A percentile compares a stretch with the other conserved stretches of the same genome.
phyloP scores from a whole-genome alignment of 2,888 invertebrate species.

The Cecidostiba fungosa region DNA sequence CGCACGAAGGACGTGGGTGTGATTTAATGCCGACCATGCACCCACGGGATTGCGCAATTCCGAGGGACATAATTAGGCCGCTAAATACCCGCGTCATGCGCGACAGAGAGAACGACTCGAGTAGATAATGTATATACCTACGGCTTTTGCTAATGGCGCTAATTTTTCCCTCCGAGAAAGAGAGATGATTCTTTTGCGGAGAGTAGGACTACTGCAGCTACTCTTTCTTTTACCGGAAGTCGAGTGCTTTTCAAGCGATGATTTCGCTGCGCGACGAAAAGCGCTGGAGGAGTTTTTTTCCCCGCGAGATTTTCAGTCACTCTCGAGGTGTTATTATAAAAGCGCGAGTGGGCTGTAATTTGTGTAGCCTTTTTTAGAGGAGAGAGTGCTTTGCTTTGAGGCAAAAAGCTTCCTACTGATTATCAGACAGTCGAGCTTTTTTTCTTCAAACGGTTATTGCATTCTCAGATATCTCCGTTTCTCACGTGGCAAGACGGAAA shows the following conservation, averaged over 20 bases:
- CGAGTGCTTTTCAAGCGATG: constrained; percentile 7
- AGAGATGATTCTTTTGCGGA: neutral
- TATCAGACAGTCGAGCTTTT: neutral
- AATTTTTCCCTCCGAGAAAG: neutral
- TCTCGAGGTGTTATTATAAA: constrained; percentile 8
- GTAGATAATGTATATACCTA: neutral
- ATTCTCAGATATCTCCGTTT: neutral
- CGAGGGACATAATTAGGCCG: constrained; percentile 39
- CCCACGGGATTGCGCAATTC: constrained; percentile 25
- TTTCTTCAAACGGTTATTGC: neutral
- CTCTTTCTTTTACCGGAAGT: neutral
- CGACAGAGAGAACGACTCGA: neutral
- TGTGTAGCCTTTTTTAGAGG: neutral
- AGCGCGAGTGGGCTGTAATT: neutral
- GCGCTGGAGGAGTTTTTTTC: neutral
- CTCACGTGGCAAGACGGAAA: neutral
- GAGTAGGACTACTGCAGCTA: neutral
- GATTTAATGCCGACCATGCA: constrained; percentile 25
- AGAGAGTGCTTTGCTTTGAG: neutral
- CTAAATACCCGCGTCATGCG: constrained; percentile 20
- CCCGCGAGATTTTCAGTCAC: neutral
- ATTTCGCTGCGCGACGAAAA: neutral
- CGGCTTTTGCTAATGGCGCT: neutral
- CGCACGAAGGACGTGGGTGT: neutral
- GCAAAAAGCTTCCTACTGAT: neutral